phyloP scores from a whole-genome alignment of 1,140 invertebrate genomes.

The Papilio machaon region DNA sequence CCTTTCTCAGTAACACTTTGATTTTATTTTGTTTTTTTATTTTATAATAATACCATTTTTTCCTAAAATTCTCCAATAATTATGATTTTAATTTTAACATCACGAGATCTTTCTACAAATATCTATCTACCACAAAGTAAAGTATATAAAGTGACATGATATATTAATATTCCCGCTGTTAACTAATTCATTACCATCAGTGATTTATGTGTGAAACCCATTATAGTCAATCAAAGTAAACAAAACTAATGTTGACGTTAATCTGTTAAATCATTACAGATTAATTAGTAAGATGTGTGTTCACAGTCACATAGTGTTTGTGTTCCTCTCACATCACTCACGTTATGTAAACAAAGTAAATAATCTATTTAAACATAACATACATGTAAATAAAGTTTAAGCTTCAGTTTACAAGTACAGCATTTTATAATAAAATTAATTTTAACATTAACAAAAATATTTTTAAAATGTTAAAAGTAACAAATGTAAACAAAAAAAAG shows the following conservation, averaged over 20 bases:
- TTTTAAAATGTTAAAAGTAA: too few species aligned
- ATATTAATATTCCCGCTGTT: neutral
- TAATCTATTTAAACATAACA: neutral
- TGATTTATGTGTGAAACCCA: neutral
- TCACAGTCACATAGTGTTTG: neutral
- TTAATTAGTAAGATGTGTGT: neutral
- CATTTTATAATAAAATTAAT: too few species aligned
- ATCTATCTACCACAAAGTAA: neutral
- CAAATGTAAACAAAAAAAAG: too few species aligned
- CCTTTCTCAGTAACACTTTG: neutral
- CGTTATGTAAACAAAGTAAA: neutral
- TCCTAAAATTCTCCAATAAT: too few species aligned
- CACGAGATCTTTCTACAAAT: too few species aligned
- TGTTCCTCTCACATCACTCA: neutral
- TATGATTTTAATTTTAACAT: too few species aligned
- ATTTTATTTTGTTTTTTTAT: neutral
- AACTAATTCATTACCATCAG: neutral
- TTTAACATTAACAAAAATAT: too few species aligned
- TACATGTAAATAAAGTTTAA: neutral
- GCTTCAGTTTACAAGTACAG: too few species aligned
- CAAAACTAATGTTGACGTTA: slow-evolving; percentile 2
- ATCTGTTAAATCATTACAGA: neutral
- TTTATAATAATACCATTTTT: too few species aligned
- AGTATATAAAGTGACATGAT: neutral
- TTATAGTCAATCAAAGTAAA: neutral